Conservation (phyloP, 2,888 invertebrate genomes). For the Chesias legatella region DNA sequence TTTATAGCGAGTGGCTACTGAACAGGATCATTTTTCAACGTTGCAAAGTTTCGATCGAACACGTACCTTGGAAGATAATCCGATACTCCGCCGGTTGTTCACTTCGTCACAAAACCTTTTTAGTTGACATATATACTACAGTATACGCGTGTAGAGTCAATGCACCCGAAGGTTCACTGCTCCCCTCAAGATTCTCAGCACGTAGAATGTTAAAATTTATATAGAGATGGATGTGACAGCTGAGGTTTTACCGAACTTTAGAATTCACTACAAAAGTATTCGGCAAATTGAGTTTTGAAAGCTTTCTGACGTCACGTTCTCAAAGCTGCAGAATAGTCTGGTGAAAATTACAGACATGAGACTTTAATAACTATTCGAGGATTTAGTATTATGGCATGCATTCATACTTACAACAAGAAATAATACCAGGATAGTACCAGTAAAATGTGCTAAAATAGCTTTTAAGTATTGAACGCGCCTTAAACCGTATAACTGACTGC, state of each 20-base stretch:
- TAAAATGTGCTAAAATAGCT: too few species aligned
- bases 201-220: constrained; percentile 59
- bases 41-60: background rate
- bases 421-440: too few species aligned
- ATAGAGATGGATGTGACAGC: constrained; percentile 48
- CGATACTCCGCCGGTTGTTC: constrained; percentile 7
- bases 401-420: too few species aligned
- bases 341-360: constrained; percentile 6
- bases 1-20: too few species aligned
- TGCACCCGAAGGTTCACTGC: constrained; percentile 67
- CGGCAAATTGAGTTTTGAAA: constrained; percentile 40
- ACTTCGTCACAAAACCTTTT: constrained; percentile 30
- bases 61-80: constrained; percentile 6
- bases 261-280: constrained; percentile 28
- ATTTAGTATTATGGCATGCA: too few species aligned
- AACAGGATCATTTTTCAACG: too few species aligned
- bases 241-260: constrained; percentile 28
- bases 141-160: constrained; percentile 51
- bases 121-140: constrained; percentile 34
- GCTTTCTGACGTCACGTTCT: constrained; percentile 18
- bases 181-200: constrained; percentile 52
- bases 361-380: too few species aligned
- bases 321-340: background rate
- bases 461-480: too few species aligned
- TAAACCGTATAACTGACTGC: too few species aligned